phyloP scores from a whole-genome alignment of 2,113 vertebrate genomes.

The Myotis brandtii region DNA sequence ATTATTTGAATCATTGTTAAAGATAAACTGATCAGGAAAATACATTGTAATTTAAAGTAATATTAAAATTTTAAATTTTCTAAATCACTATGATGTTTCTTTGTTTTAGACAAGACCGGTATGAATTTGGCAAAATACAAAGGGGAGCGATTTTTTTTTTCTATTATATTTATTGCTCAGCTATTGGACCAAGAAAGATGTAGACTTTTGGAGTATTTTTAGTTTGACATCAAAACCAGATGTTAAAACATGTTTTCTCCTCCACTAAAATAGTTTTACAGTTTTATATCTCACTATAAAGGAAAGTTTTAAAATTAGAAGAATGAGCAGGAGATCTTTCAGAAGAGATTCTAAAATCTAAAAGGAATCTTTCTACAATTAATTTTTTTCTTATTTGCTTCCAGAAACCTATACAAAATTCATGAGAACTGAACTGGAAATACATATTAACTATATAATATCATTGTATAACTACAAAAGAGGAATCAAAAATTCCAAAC shows the following conservation, averaged over 20 bases:
- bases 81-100: conserved; percentile 24
- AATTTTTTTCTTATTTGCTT: background rate
- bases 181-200: conserved; percentile 9
- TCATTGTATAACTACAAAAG: background rate
- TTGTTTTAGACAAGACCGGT: conserved; percentile 18
- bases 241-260: conserved; percentile 5
- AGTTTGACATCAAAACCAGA: conserved; percentile 63
- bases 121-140: conserved; percentile 37
- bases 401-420: conserved; percentile 14
- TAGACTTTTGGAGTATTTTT: conserved; percentile 53
- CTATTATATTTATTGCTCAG: conserved; percentile 40
- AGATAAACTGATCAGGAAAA: conserved; percentile 47
- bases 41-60: conserved; percentile 10
- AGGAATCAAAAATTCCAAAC: background rate
- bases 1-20: conserved; percentile 14
- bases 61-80: conserved; percentile 44
- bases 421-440: conserved; percentile 13
- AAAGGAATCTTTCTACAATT: conserved; percentile 14
- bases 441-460: background rate
- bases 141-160: conserved; percentile 43
- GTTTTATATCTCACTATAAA: conserved; percentile 41
- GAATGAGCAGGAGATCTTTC: conserved; percentile 15
- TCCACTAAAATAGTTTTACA: background rate
- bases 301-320: conserved; percentile 40
- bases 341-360: conserved; percentile 27